Evolutionary conservation across 2,113 vertebrate genomes (phyloP), one percentile per base, ranked within the genome.

Genomic region (Perca schrenkii): DNA sequence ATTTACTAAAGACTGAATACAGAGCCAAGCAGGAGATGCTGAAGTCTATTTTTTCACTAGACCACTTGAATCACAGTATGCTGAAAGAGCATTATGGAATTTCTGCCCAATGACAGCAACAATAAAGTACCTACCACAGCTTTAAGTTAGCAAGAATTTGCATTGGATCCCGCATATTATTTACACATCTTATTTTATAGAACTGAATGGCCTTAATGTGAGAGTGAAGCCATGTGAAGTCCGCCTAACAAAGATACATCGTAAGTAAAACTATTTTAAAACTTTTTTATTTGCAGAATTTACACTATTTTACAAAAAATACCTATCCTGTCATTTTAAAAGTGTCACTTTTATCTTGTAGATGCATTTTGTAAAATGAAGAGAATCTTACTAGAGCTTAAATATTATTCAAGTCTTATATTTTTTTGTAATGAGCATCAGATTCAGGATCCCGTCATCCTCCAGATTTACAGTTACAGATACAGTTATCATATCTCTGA

Each of bases 211-310:
- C 43, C 49, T 73, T 46, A 58, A 74, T 67, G 1, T 66, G 50
- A 60, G 74, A 77, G 7, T 95, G 85, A 95, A 84, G 85, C 83
- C 91, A 1, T 96, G 95, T 76, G 82, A 91, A 86, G 94, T 96
- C 43, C 93, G 87, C 47, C 94, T 96, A 28, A 85, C 46, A 60
- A 96, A 93, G 83, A 89, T 95, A 40, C 79, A 54, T 17, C n/a
- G 94, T 95, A 92, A 92, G 93, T 74, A 82, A 6, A 14, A 14
- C 40, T 11, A 46, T 4, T 2, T 67, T 28, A 19, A 25, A 6
- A 6, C 34, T 34, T 6, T 34, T 34, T 34, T 34, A 34, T 34
- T 34, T 34, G 6, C 34, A 34, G 34, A 34, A 34, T 31, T 21
- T 53, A 8, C 3, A 61, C 4, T 8, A 19, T 28, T 77, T 49